phyloP scores from a whole-genome alignment of 2,113 vertebrate species.

The Mesocricetus auratus region DNA sequence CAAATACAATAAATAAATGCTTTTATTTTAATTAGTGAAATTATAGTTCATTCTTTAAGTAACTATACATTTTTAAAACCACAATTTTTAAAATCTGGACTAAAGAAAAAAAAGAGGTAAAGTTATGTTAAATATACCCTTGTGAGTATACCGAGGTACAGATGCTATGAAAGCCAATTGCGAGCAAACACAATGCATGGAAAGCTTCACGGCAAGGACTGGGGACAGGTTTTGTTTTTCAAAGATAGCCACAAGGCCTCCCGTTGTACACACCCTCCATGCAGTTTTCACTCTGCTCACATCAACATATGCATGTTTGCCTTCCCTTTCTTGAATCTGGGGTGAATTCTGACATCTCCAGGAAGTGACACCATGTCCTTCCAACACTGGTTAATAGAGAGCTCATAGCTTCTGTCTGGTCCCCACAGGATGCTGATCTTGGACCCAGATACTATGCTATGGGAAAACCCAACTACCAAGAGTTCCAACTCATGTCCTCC shows the following conservation, averaged over 20 bases:
- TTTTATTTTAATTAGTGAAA: not conserved
- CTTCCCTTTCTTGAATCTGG: conserved; percentile 19
- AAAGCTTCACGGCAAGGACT: not conserved
- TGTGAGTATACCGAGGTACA: conserved; percentile 38
- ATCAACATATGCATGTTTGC: not conserved
- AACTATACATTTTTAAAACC: not conserved
- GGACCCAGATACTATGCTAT: not conserved
- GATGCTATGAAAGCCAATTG: conserved; percentile 34
- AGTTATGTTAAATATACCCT: not conserved
- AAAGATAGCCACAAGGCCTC: conserved; percentile 11
- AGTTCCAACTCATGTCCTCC: not conserved
- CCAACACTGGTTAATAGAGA: conserved; percentile 33
- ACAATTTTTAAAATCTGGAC: not conserved
- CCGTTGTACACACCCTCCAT: not conserved
- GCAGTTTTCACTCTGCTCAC: not conserved
- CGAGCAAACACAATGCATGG: not conserved
- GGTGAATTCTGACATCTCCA: conserved; percentile 1
- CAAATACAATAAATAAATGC: not conserved
- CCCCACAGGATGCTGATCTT: conserved; percentile 34
- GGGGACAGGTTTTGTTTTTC: conserved; percentile 29
- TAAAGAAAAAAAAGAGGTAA: conserved; percentile 5
- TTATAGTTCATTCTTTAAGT: conserved; percentile 25
- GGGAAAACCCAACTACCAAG: conserved; percentile 13
- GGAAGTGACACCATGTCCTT: conserved; percentile 26
- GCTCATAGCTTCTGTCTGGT: conserved; percentile 48